Conservation (phyloP, 2,888 invertebrate species). For the Boloria selene region DNA sequence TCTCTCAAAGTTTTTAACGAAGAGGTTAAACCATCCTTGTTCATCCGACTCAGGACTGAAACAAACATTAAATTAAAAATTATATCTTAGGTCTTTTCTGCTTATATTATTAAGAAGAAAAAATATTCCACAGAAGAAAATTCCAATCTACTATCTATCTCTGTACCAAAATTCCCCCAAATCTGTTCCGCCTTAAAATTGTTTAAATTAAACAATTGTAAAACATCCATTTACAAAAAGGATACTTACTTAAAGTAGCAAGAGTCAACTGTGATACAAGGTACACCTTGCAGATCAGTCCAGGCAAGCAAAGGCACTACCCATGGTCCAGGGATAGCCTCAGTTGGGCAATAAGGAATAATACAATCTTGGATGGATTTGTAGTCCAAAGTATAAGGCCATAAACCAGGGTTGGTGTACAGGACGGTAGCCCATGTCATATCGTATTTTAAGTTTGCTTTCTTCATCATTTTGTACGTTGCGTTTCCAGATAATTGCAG, state of each 20-base stretch:
- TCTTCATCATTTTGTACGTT: conserved; percentile 80
- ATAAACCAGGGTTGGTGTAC: conserved; percentile 72
- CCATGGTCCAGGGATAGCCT: conserved; percentile 84
- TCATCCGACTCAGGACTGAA: conserved; percentile 56
- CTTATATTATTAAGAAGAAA: no score
- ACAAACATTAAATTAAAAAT: conserved; percentile 42
- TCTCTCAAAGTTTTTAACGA: conserved; percentile 84
- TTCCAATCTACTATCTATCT: no score
- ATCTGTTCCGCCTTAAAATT: no score
- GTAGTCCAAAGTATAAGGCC: conserved; percentile 87
- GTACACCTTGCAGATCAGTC: conserved; percentile 63
- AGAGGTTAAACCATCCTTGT: conserved; percentile 79
- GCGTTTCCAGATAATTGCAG: conserved; percentile 81
- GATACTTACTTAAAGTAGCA: conserved; percentile 74
- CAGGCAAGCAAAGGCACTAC: conserved; percentile 85
- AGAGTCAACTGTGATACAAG: conserved; percentile 83
- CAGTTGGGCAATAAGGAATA: conserved; percentile 80
- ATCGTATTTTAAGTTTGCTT: conserved; percentile 82
- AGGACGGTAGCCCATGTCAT: conserved; percentile 82
- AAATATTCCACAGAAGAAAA: no score
- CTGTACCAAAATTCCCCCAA: no score
- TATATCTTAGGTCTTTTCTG: background rate
- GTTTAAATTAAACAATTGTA: background rate
- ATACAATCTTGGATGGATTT: conserved; percentile 80
- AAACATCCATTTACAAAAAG: no score